Evolutionary conservation across 2,113 vertebrate genomes (phyloP), one percentile per base, ranked within the genome.

Genomic region (Mormyrus iriodes): DNA sequence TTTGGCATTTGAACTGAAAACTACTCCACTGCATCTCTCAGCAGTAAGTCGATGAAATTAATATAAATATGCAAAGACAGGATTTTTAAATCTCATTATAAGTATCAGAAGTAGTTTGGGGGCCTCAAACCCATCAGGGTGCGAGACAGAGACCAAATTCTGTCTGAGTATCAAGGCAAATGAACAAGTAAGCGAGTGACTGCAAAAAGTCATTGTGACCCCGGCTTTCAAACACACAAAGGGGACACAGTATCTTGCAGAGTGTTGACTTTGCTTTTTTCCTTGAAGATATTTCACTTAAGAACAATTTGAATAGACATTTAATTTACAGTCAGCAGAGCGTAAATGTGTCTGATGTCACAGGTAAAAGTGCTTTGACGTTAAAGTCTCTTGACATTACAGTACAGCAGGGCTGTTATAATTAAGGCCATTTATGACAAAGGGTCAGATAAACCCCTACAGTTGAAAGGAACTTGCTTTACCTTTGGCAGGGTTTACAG

Each of bases 401-500:
- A 42, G 5, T 17, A 85, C 19, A 27, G 82, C 46, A 46, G 12
- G 42, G 46, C 8, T 46, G 46, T 42, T 48, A 49, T 10, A 19
- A 46, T 85, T 85, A 46, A 19, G 44, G 27, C 17, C 39, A 4
- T 73, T 19, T 13, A 0, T 44, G 52, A 8, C 4, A 35, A 73
- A 35, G 65, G 27, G 27, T 73, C 65, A 73, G 3, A 73, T 27
- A 35, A 35, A 35, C 10, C 65, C 27, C 65, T 35, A 73, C 65
- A 73, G 73, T 42, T 19, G 35, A 76, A 39, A 39, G 73, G 5
- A 17, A 3, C 73, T 17, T 0, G 5, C 13, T 79, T 94, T 96
- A 99, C 99, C 99, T 98, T 99, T 99, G 90, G 99, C 99, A 93
- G 99, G 98, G 94, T 99, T 99, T 91, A 99, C 98, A 94, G 98